Conservation (phyloP, 2,888 invertebrate genomes). For the Catotricha subobsoleta region DNA sequence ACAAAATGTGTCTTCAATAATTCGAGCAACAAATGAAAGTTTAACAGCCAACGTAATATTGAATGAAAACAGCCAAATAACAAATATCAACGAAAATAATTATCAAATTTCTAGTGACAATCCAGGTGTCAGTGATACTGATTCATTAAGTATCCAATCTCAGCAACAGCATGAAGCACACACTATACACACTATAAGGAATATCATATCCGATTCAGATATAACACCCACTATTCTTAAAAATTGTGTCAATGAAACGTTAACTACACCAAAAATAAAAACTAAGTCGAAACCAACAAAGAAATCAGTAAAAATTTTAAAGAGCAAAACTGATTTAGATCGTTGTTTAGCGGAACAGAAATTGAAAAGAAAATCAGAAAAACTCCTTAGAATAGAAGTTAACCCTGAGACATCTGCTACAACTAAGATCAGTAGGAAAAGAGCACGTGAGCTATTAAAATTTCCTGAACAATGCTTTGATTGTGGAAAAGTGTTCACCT, state of each 20-base stretch:
- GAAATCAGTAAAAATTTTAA: too few species aligned
- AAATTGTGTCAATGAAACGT: neutral
- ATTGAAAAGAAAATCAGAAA: neutral
- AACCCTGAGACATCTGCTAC: neutral
- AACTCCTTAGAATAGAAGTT: too few species aligned
- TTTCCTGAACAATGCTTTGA: conserved; percentile 18
- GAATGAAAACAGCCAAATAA: neutral
- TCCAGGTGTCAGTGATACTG: neutral
- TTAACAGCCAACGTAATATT: neutral
- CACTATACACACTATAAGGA: neutral
- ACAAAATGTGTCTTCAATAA: neutral
- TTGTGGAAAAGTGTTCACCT: conserved; percentile 19
- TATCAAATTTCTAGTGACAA: neutral
- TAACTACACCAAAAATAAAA: neutral
- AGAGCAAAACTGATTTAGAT: neutral
- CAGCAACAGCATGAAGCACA: neutral
- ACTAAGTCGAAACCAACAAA: neutral
- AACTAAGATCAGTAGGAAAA: too few species aligned
- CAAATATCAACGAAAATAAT: too few species aligned
- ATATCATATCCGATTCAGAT: neutral
- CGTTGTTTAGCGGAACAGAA: neutral
- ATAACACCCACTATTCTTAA: neutral
- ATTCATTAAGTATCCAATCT: neutral
- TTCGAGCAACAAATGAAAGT: neutral
- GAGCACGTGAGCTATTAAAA: conserved; percentile 12